These are phyloP conservation scores for Apostichopus leukothele DNA, from an alignment of 53 echinoderm and acorn worm genomes.

Conservation along the genomic window DNA sequence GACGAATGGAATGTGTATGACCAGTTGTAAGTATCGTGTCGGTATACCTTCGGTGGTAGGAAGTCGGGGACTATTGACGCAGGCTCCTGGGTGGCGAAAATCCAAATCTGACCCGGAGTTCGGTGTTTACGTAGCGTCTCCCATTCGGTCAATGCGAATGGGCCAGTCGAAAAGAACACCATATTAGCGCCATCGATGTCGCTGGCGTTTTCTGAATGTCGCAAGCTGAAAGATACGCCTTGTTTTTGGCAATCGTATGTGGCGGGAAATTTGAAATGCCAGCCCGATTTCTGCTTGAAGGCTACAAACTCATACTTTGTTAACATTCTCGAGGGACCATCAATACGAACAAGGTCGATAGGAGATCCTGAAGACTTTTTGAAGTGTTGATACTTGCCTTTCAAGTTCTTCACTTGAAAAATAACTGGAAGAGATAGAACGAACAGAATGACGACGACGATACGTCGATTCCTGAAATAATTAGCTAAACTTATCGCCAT, in stretches of 20 bases:
- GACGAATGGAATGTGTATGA: constrained; percentile 31
- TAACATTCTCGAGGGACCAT: too few species aligned
- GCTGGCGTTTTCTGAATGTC: neutral
- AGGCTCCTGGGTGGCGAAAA: constrained; percentile 21
- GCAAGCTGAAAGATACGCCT: neutral
- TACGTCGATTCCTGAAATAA: too few species aligned
- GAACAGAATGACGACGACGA: too few species aligned
- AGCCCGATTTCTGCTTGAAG: constrained; percentile 10
- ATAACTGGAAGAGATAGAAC: too few species aligned
- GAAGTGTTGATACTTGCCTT: too few species aligned
- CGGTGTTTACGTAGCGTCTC: neutral
- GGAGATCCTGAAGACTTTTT: too few species aligned
- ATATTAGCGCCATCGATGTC: neutral
- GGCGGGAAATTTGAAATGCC: constrained; percentile 4
- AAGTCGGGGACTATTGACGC: constrained; percentile 20
- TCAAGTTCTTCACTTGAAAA: too few species aligned
- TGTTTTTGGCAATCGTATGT: neutral
- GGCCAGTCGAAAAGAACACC: constrained; percentile 23
- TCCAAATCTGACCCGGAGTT: constrained; percentile 21
- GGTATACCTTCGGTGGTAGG: constrained; percentile 16
- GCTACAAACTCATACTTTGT: constrained; percentile 5
- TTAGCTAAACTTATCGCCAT: too few species aligned
- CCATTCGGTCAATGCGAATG: constrained; percentile 14
- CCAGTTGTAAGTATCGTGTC: constrained; percentile 21
- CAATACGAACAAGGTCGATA: too few species aligned